Percentiles rank a stretch among this genome's conserved stretches.
Evolutionary conservation across 2,113 vertebrate genomes (phyloP).

Genomic region (Elachura formosa): DNA sequence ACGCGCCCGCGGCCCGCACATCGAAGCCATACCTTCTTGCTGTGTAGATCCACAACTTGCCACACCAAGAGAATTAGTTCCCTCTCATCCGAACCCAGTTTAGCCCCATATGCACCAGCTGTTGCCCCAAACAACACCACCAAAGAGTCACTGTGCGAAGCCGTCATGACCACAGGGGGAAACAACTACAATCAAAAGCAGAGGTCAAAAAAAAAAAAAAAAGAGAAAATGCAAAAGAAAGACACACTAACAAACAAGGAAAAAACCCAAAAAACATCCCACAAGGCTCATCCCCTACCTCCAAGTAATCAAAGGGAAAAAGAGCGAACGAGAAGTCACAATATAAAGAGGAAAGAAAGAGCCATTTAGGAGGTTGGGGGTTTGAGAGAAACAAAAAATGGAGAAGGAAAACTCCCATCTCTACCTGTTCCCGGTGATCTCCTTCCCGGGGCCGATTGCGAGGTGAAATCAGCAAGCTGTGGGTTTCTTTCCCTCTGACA

Average conservation of each 20-base stretch:
- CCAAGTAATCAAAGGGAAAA: constrained; percentile 83
- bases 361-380: constrained; percentile 38
- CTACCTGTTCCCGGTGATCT: constrained; percentile 82
- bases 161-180: constrained; percentile 88
- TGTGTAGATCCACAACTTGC: constrained; percentile 97
- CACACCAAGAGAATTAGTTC: constrained; percentile 99
- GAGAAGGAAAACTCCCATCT: constrained; percentile 31
- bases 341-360: constrained; percentile 68
- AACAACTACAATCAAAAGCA: constrained; percentile 93
- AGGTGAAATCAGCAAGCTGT: constrained; percentile 74
- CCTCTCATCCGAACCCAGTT: constrained; percentile 97
- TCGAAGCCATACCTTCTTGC: constrained; percentile 89
- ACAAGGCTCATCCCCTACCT: constrained; percentile 78
- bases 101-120: constrained; percentile 95
- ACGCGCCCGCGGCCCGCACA: constrained; percentile 30
- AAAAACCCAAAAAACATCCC: constrained; percentile 27
- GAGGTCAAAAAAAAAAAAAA: constrained; percentile 74
- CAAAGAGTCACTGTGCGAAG: constrained; percentile 89
- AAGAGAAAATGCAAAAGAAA: neutral
- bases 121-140: constrained; percentile 98
- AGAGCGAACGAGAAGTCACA: constrained; percentile 73
- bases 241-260: neutral
- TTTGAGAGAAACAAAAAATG: neutral
- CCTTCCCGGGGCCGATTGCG: constrained; percentile 76
- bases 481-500: constrained; percentile 81